These are phyloP conservation scores for Rhea pennata DNA, from an alignment of 2,113 vertebrate genomes.

Conservation along the genomic window DNA sequence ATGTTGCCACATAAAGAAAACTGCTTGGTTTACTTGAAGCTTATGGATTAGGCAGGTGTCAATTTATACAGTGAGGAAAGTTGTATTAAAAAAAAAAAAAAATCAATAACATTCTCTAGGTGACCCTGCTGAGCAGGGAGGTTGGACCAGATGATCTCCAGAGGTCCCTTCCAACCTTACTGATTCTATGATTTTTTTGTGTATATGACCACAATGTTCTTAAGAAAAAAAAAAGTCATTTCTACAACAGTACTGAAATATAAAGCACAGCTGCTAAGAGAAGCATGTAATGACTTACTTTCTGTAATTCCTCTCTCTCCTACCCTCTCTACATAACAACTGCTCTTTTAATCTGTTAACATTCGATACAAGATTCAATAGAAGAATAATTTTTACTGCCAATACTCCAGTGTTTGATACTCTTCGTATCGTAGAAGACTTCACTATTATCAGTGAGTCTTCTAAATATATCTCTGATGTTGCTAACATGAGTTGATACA, in stretches of 20 bases:
- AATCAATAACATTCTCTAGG: too few species aligned
- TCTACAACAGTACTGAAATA: background rate
- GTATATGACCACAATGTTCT: background rate
- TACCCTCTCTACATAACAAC: background rate
- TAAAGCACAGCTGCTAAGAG: background rate
- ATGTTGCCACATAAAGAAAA: background rate
- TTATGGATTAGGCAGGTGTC: background rate
- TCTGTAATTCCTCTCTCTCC: background rate
- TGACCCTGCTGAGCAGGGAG: too few species aligned
- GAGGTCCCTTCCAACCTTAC: background rate
- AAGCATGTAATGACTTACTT: background rate
- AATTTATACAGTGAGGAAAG: background rate
- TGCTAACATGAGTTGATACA: background rate
- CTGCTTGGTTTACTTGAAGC: background rate
- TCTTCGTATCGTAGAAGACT: background rate
- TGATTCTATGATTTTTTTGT: background rate
- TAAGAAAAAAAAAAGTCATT: background rate
- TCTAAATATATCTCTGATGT: background rate
- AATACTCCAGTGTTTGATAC: background rate
- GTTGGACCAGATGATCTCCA: too few species aligned
- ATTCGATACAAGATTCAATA: background rate
- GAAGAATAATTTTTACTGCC: background rate
- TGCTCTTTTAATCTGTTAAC: background rate
- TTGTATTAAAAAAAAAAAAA: background rate
- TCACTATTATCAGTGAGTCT: background rate